phyloP scores from a whole-genome alignment of 2,797 vertebrate genomes.

The Acanthopagrus latus region DNA sequence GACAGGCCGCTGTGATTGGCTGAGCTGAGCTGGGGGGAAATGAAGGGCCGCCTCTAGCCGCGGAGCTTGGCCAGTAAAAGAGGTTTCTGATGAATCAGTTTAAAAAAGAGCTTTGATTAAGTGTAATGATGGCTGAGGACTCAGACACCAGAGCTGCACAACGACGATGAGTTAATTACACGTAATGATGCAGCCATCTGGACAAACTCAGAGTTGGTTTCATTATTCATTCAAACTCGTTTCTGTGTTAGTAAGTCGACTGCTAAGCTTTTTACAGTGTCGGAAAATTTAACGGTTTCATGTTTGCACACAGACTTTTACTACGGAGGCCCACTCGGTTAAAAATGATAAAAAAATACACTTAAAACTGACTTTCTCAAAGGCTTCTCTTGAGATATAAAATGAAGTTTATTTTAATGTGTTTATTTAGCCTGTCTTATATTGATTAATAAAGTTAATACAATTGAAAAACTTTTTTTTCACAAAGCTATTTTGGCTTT shows the following conservation, averaged over 20 bases:
- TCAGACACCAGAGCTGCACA: slow-evolving; percentile 36
- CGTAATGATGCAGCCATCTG: slow-evolving; percentile 41
- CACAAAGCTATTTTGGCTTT: too few species aligned
- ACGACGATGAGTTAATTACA: slow-evolving; percentile 69
- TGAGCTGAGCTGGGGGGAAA: slow-evolving; percentile 55
- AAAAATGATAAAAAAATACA: not conserved
- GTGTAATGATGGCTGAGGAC: slow-evolving; percentile 69
- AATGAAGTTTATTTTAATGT: too few species aligned
- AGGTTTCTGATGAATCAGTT: slow-evolving; percentile 75
- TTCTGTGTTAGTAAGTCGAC: not conserved
- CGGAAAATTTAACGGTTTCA: slow-evolving; percentile 9
- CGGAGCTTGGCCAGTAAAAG: slow-evolving; percentile 65
- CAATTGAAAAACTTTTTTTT: too few species aligned
- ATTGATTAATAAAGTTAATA: too few species aligned
- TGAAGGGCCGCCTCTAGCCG: slow-evolving; percentile 69
- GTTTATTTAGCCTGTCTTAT: too few species aligned
- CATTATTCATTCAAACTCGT: slow-evolving; percentile 1
- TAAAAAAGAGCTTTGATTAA: slow-evolving; percentile 73
- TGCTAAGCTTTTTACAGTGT: not conserved
- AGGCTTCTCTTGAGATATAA: too few species aligned
- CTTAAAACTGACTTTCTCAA: not conserved
- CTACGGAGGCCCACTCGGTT: not conserved
- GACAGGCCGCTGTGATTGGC: slow-evolving; percentile 75
- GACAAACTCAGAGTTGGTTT: slow-evolving; percentile 14
- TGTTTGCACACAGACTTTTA: not conserved